phyloP scores from a whole-genome alignment of 2,113 vertebrate species.

The Callopanchax toddi region DNA sequence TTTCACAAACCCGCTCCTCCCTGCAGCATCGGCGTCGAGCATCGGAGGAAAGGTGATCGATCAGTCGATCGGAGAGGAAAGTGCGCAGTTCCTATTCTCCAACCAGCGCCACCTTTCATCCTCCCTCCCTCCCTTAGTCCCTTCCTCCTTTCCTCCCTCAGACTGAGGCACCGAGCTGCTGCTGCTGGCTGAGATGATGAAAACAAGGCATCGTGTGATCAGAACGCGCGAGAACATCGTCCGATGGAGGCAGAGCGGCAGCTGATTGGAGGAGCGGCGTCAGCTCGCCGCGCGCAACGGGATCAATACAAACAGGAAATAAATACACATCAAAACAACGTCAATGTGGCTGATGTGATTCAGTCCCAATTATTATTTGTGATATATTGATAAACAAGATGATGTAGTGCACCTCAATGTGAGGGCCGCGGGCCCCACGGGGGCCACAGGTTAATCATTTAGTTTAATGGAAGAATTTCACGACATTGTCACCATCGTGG shows the following conservation, averaged over 20 bases:
- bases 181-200: constrained; percentile 32
- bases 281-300: background rate
- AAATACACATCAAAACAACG: too few species aligned
- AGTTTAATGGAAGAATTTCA: too few species aligned
- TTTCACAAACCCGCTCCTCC: constrained; percentile 16
- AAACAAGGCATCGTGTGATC: constrained; percentile 53
- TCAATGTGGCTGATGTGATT: too few species aligned
- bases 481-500: too few species aligned
- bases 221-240: constrained; percentile 66
- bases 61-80: background rate
- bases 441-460: too few species aligned
- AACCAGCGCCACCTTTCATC: constrained; percentile 11
- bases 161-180: constrained; percentile 8
- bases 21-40: constrained; percentile 30
- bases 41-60: background rate
- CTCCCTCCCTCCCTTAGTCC: background rate
- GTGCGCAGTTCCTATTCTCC: constrained; percentile 33
- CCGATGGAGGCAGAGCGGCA: constrained; percentile 22
- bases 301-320: constrained; percentile 4
- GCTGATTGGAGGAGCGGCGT: constrained; percentile 60
- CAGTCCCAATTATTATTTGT: too few species aligned
- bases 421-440: too few species aligned
- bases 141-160: background rate
- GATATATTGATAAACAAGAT: too few species aligned
- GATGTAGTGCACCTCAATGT: too few species aligned